Percentiles rank a stretch among this genome's conserved stretches.
phyloP scores from a whole-genome alignment of 2,888 invertebrate genomes.

The Euproctis similis region DNA sequence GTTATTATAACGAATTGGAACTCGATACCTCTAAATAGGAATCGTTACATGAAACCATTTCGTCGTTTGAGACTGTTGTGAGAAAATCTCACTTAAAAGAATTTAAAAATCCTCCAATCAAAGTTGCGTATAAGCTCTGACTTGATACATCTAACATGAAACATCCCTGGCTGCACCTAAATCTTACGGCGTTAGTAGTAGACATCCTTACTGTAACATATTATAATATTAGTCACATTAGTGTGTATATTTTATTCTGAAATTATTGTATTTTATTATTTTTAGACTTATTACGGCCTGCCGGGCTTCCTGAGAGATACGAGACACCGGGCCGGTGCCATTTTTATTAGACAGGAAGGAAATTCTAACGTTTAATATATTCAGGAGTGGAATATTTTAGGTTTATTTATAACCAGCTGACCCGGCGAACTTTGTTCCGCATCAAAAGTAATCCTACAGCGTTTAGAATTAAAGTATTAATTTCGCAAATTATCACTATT shows the following conservation, averaged over 20 bases:
- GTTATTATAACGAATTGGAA: no score
- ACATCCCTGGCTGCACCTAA: conserved; percentile 49
- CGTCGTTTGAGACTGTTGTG: no score
- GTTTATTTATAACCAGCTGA: conserved; percentile 56
- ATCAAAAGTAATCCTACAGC: no score
- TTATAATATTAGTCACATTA: conserved; percentile 75
- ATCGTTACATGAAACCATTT: no score
- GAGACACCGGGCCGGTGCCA: conserved; percentile 53
- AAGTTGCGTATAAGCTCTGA: no score
- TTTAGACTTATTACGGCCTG: conserved; percentile 69
- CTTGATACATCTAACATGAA: conserved; percentile 34
- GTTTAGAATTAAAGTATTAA: no score
- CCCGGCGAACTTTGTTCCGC: no score
- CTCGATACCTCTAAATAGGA: no score
- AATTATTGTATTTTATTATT: conserved; percentile 75
- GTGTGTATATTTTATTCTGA: conserved; percentile 66
- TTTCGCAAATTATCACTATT: no score
- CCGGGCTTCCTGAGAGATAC: conserved; percentile 60
- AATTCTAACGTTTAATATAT: conserved; percentile 69
- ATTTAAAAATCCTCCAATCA: no score
- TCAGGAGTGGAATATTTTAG: conserved; percentile 53
- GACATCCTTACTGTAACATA: conserved; percentile 66
- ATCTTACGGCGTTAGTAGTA: conserved; percentile 68
- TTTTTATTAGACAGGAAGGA: conserved; percentile 75
- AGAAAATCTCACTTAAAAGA: no score